Evolutionary conservation across 2,113 vertebrate genomes (phyloP), one percentile per base, ranked within the genome.

Genomic region (Elephas maximus): DNA sequence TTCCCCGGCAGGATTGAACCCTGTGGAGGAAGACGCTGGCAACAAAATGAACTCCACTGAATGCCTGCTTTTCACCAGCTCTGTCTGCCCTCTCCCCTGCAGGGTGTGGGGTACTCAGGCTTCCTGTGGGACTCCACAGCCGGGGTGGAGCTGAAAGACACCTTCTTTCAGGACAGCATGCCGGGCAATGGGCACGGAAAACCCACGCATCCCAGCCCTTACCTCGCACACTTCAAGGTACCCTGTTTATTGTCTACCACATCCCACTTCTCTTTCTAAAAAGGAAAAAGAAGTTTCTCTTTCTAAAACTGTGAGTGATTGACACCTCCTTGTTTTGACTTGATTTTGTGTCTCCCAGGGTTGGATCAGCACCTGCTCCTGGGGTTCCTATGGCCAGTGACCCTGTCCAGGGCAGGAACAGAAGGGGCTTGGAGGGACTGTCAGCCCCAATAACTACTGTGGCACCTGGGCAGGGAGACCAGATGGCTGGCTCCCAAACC

Each of bases 121-220:
- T 99, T 99, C 97, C 98, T 99, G 82, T 99, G 99, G 99, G 99
- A 99, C 95, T 94, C 98, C 0, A 98, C 98, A 0, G 99, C 99
- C 0, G 99, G 99, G 1, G 97, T 99, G 30, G 99, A 99, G 62
- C 98, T 99, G 95, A 99, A 98, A 97, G 99, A 99, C 11, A 96
- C 98, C 0, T 20, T 95, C 0, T 96, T 98, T 81, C 92, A 99
- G 94, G 99, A 99, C 78, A 96, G 85, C 12, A 71, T 97, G 0
- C 98, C 98, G 2, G 98, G 98, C 90, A 99, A 99, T 0, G 99
- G 99, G 93, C 99, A 99, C 0, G 99, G 99, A 57, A 99, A 86
- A 93, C 97, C 98, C 5, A 3, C 69, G 0, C 95, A 98, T 51
- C 98, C 98, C 48, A 98, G 97, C 5, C 99, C 99, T 0, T 99